Evolutionary conservation across 2,888 invertebrate genomes (phyloP).

Genomic region (Euproctis similis): DNA sequence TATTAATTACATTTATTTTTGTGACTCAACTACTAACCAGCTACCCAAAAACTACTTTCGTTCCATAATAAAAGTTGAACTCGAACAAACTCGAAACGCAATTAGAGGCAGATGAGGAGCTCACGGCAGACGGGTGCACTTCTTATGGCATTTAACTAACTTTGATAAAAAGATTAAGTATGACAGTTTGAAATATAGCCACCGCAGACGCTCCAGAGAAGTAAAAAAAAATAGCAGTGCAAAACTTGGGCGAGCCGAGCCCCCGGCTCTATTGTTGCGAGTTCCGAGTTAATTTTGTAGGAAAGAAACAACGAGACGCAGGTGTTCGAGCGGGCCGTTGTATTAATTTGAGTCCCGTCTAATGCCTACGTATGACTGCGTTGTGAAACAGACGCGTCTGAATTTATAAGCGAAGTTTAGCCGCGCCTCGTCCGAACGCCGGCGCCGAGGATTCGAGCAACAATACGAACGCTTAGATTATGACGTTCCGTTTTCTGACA

Average conservation of each 20-base stretch:
- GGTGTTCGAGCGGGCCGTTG: conserved; percentile 52
- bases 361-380: conserved; percentile 65
- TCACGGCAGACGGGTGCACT: conserved; percentile 64
- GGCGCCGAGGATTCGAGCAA: conserved; percentile 36
- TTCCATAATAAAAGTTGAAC: conserved; percentile 43
- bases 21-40: conserved; percentile 25
- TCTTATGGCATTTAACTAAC: conserved; percentile 70
- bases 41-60: conserved; percentile 46
- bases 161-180: conserved; percentile 76
- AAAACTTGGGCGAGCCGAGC: conserved; percentile 51
- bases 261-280: conserved; percentile 61
- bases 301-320: conserved; percentile 69
- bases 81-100: conserved; percentile 53
- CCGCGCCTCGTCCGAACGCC: conserved; percentile 33
- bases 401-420: conserved; percentile 59
- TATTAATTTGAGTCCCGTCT: conserved; percentile 70
- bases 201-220: conserved; percentile 57
- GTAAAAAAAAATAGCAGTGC: conserved; percentile 53
- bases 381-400: conserved; percentile 53
- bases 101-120: conserved; percentile 63
- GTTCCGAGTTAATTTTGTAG: conserved; percentile 65
- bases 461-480: conserved; percentile 58
- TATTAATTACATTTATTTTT: conserved; percentile 19
- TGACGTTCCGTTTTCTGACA: conserved; percentile 45
- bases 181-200: conserved; percentile 76